phyloP scores from a whole-genome alignment of 1,140 invertebrate genomes.

The Drosophila navojoa region DNA sequence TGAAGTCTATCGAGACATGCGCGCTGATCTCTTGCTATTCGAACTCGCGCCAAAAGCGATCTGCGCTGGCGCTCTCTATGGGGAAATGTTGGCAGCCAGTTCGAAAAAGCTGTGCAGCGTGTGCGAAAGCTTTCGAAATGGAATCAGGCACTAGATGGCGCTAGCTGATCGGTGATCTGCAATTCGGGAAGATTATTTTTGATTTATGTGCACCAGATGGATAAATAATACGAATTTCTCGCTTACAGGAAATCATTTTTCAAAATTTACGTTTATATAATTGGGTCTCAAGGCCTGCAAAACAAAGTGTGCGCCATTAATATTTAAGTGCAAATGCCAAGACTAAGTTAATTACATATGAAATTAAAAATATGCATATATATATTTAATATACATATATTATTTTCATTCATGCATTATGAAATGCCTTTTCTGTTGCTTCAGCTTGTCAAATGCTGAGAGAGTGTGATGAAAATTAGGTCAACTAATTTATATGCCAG shows the following conservation, averaged over 20 bases:
- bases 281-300: constrained; percentile 1
- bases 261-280: constrained; percentile 39
- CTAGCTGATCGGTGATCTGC: constrained; percentile 25
- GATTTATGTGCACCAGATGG: constrained; percentile 12
- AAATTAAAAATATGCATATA: constrained; percentile 1
- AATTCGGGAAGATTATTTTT: background rate
- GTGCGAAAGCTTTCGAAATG: constrained; percentile 52
- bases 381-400: background rate
- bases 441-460: constrained; percentile 9
- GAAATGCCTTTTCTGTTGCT: background rate
- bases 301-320: constrained; percentile 19
- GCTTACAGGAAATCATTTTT: constrained; percentile 30
- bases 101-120: constrained; percentile 49
- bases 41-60: constrained; percentile 29
- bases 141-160: constrained; percentile 53
- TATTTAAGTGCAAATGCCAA: constrained; percentile 11
- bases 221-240: constrained; percentile 15
- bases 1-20: background rate
- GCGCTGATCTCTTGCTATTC: background rate
- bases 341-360: background rate
- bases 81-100: background rate
- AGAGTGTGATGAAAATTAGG: constrained; percentile 29
- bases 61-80: constrained; percentile 44
- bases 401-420: background rate
- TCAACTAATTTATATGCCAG: constrained; percentile 34